phyloP scores from a whole-genome alignment of 2,888 invertebrate genomes.

The Lucinisca nassula region DNA sequence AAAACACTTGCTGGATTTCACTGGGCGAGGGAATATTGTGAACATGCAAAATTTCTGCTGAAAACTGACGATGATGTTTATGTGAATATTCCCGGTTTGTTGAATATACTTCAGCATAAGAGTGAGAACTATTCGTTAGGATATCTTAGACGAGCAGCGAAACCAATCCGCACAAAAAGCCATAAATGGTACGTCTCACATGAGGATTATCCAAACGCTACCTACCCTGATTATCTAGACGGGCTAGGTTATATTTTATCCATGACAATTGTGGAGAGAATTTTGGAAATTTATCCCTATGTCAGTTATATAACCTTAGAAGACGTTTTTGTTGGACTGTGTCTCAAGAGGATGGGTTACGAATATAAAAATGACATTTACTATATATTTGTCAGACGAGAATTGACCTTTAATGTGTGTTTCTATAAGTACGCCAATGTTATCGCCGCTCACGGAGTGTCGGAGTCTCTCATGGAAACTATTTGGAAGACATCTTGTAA shows the following conservation, averaged over 20 bases:
- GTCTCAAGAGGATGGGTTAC: not conserved
- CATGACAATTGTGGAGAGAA: not conserved
- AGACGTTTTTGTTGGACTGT: not conserved
- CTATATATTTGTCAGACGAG: not conserved
- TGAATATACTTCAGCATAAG: not conserved
- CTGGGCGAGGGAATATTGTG: not conserved
- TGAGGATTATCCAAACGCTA: not conserved
- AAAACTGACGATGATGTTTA: constrained; percentile 4
- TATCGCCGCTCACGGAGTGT: not conserved
- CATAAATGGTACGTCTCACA: not conserved
- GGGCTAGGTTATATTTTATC: not conserved
- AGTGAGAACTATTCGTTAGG: not conserved
- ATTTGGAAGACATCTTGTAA: not conserved
- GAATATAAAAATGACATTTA: not conserved
- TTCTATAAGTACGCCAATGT: not conserved
- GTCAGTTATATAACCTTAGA: not conserved
- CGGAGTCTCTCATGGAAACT: not conserved
- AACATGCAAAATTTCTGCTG: not conserved
- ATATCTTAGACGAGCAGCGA: not conserved
- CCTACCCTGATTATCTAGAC: not conserved
- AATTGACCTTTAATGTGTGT: not conserved
- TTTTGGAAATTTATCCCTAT: not conserved
- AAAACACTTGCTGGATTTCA: not conserved
- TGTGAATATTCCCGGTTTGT: not conserved
- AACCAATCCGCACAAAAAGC: not conserved